A percentile compares a stretch with the other conserved stretches of the same genome.
Conservation (phyloP, 92 coral and sea anemone genomes). For the Scolanthus callimorphus region DNA sequence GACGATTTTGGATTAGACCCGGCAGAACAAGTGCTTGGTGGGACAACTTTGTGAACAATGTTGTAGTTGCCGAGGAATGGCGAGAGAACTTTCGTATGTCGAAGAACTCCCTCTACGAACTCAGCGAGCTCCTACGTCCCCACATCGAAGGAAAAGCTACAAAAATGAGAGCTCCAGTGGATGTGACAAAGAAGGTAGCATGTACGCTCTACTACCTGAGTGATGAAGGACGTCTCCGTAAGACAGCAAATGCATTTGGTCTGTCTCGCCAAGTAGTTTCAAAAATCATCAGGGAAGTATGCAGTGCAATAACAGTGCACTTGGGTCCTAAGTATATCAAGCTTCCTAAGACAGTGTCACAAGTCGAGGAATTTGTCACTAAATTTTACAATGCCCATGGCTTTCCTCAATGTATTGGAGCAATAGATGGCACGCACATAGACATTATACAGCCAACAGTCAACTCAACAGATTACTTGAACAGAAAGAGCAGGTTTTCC, state of each 20-base stretch:
- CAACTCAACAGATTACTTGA: conserved; percentile 34
- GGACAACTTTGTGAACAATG: conserved; percentile 13
- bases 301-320: background rate
- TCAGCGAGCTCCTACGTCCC: conserved; percentile 23
- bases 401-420: conserved; percentile 1
- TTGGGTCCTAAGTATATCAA: background rate
- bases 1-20: conserved; percentile 31
- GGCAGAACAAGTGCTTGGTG: conserved; percentile 10
- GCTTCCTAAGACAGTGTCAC: conserved; percentile 1
- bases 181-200: conserved; percentile 37
- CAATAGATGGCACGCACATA: background rate
- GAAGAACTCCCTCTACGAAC: conserved; percentile 13
- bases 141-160: conserved; percentile 18
- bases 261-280: no score
- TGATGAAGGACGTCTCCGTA: conserved; percentile 39
- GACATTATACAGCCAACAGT: conserved; percentile 8
- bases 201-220: conserved; percentile 38
- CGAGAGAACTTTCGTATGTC: conserved; percentile 46
- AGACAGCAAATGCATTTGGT: conserved; percentile 54
- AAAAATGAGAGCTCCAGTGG: conserved; percentile 26
- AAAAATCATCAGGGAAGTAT: conserved; percentile 30
- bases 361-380: conserved; percentile 3
- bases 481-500: conserved; percentile 32
- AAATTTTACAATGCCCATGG: conserved; percentile 16
- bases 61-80: conserved; percentile 37